phyloP scores from a whole-genome alignment of 2,113 vertebrate genomes.

The Toxotes chatareus region DNA sequence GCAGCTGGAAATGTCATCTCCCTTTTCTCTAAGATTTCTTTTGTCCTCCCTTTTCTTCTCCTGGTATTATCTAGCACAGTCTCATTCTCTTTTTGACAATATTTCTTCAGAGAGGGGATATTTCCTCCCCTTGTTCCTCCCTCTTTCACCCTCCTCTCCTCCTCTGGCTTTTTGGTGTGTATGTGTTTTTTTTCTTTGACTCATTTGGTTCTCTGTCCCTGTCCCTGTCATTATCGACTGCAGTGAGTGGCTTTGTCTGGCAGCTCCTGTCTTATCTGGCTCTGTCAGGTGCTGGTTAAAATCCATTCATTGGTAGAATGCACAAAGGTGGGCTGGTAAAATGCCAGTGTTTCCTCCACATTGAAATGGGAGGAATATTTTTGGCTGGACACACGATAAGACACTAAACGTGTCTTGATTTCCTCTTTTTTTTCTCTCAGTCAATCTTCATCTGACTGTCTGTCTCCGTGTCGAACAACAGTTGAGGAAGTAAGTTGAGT shows the following conservation, averaged over 20 bases:
- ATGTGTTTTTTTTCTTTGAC: conserved; percentile 11
- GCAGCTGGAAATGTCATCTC: conserved; percentile 69
- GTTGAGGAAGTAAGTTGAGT: background rate
- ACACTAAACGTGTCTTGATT: conserved; percentile 28
- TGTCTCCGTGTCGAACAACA: background rate
- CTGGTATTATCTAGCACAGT: conserved; percentile 50
- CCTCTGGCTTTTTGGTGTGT: conserved; percentile 43
- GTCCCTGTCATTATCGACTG: conserved; percentile 62
- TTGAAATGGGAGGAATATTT: conserved; percentile 35
- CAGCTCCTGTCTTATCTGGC: conserved; percentile 75
- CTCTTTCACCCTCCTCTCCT: background rate
- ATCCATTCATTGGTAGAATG: conserved; percentile 57
- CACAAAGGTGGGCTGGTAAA: conserved; percentile 70
- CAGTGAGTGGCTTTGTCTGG: conserved; percentile 57
- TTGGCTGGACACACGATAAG: conserved; percentile 34
- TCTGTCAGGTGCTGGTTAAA: conserved; percentile 74
- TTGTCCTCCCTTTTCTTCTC: conserved; percentile 64
- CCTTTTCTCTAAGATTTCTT: conserved; percentile 54
- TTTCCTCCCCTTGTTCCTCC: conserved; percentile 28
- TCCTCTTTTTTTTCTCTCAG: background rate
- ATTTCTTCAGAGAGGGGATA: conserved; percentile 57
- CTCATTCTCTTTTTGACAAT: conserved; percentile 64
- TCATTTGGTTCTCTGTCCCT: conserved; percentile 44
- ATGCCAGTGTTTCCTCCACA: conserved; percentile 54
- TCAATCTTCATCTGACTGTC: conserved; percentile 30